Evolutionary conservation across 2,113 vertebrate species (phyloP), one percentile per base, ranked within the genome.

Genomic region (Cyprinodon brontotheroides): DNA sequence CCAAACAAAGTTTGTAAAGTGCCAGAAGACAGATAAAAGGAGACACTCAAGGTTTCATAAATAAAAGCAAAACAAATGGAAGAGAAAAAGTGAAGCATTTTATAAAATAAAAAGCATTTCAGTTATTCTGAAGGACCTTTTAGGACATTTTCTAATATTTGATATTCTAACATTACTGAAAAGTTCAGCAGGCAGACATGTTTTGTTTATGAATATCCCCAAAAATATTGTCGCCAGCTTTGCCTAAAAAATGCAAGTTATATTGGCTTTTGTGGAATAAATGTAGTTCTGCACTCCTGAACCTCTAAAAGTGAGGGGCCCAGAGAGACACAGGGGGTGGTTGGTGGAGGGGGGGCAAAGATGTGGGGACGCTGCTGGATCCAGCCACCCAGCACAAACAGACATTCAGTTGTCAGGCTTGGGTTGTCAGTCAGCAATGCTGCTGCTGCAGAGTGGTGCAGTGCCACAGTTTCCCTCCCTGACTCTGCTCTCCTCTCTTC

Each of bases 391-490:
- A 77, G 71, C 10, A 61, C 71, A 75, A 60, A 66, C 74, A 81
- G 67, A 11, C 73, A 77, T 61, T 6, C 74, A 81, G 78, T 43
- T 72, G 74, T 7, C 77, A 77, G 63, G 3, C 74, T 45, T 37
- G 22, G 41, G 59, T 47, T 70, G 62, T 63, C 73, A 77, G 82
- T 65, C 82, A 75, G 80, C 59, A 68, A 83, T 82, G 64, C 15
- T 72, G 74, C 65, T 84, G 82, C 85, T 74, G 50, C 89, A 91
- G 83, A 90, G 82, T 90, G 87, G 67, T 11, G 86, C 91, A 92
- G 84, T 90, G 87, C 80, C 78, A 77, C 81, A 41, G 73, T 45
- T 68, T 81, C 82, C 65, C 80, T 77, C 72, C 70, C 59, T 14
- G 17, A 80, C 79, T 77, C 15, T 66, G 76, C 72, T 48, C 20